Evolutionary conservation across 2,113 vertebrate species (phyloP), one percentile per base, ranked within the genome.

Genomic region (Rattus rattus): DNA sequence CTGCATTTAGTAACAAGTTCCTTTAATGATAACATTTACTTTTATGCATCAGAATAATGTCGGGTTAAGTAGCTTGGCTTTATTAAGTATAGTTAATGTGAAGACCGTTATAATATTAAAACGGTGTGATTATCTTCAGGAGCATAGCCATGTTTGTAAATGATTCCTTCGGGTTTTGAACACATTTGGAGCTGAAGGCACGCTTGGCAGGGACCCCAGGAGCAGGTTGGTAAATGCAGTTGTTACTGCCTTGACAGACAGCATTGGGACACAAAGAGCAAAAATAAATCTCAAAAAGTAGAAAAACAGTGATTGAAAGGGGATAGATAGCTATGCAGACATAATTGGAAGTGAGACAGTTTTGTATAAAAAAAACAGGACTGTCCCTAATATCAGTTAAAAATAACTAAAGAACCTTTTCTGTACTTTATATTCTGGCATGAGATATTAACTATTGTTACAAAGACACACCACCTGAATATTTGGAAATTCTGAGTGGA

Each of bases 11-110:
- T 56, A 91, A 86, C 20, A 52, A 52, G 69, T 47, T 84, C 20
- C 5, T 43, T 83, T 80, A 49, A 47, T 91, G 47, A 52, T 9
- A 67, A n/a, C 13, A 28, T 92, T 86, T 83, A 65, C n/a, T 83
- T 83, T 88, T 54, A 79, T 16, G 43, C 14, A n/a, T 69, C 88
- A 92, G 47, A 79, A 69, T 80, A 94, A 92, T 79, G 52, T 19
- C 52, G 91, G 33, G 26, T 10, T 47, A 56, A 67, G 75, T 1
- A 75, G 81, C 70, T 7, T 91, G 43, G 70, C 75, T 94, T 90
- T 30, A 59, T n/a, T 61, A 77, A 67, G 28, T 81, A 1, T 30
- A 47, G 54, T 75, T 39, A 72, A 84, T 81, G 9, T 90, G 92
- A 84, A 28, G 65, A 94, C 8, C 47, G 6, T 70, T 81, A 63